Evolutionary conservation across 2,797 vertebrate genomes (phyloP).

Genomic region (Micromesistius poutassou): DNA sequence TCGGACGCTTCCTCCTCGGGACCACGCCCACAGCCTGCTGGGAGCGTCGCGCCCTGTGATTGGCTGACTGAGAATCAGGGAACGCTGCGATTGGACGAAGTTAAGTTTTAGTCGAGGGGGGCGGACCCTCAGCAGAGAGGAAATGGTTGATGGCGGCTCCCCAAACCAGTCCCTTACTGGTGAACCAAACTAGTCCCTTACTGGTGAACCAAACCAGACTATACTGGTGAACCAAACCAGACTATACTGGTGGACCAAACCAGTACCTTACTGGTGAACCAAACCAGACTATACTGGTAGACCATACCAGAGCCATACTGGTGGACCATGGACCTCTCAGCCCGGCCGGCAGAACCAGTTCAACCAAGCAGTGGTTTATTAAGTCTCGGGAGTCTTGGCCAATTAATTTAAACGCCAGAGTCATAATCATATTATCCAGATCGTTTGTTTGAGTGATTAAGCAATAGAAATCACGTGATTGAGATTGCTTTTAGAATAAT

Average conservation of each 20-base stretch:
- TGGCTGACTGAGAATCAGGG: conserved; percentile 47
- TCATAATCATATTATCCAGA: neutral
- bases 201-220: too few species aligned
- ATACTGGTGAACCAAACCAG: too few species aligned
- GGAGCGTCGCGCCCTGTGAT: conserved; percentile 39
- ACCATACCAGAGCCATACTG: too few species aligned
- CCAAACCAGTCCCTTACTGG: too few species aligned
- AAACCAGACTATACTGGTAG: too few species aligned
- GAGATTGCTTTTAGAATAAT: neutral
- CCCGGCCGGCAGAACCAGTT: neutral
- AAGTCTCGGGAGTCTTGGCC: neutral
- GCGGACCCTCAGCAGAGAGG: conserved; percentile 45
- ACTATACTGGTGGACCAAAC: too few species aligned
- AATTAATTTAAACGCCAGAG: neutral
- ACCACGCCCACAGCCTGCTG: conserved; percentile 51
- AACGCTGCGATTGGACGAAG: conserved; percentile 55
- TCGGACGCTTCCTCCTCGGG: conserved; percentile 56
- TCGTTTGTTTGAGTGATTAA: neutral
- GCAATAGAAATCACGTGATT: neutral
- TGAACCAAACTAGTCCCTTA: too few species aligned
- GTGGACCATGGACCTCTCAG: neutral
- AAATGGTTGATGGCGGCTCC: conserved; percentile 35
- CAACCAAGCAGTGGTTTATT: neutral
- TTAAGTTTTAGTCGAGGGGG: conserved; percentile 13
- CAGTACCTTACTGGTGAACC: too few species aligned